Evolutionary conservation across 2,797 vertebrate species (phyloP), one percentile per base, ranked within the genome.

Genomic region (Glyptemys insculpta): DNA sequence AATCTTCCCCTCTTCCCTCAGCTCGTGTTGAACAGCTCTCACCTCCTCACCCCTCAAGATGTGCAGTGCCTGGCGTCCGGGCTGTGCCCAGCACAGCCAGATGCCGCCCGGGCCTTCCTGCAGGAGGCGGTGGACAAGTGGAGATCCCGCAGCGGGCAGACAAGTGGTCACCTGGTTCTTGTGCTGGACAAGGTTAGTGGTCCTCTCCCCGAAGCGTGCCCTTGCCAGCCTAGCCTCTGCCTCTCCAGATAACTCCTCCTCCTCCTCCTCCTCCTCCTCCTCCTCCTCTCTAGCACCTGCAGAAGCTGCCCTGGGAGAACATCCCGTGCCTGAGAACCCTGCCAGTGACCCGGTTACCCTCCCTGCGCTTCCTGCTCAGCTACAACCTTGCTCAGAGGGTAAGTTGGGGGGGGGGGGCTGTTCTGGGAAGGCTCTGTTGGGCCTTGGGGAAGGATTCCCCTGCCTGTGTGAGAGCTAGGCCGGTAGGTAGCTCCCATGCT

Each of bases 251-350:
- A 19, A 21, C 29, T 53, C 27, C 23, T 49, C 65, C 50, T 82
- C 49, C 49, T 49, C n/a, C n/a, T n/a, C n/a, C n/a, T n/a, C n/a
- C n/a, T 44, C 41, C 41, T 44, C 41, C 41, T 44, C 41, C 49
- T 14, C 14, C 50, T 44, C 59, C 16, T 74, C 74, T 74, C 41
- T 97, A 99, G 99, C 98, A 99, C 85, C 98, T 99, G 62, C 99
- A 99, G 96, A 99, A 98, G 97, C 98, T 99, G 93, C 99, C 99
- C 0, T 99, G 99, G 99, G 99, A 99, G 97, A 99, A 98, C 97
- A 98, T 99, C 34, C 97, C 98, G 8, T 96, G 98, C 90, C 97
- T 99, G 84, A 98, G 90, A 50, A 91, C 96, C 54, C 93, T 95
- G 91, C 98, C 99, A 0, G 98, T 99, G 65, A 99, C 99, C 87